Percentiles rank a stretch among this genome's conserved stretches.
Conservation (phyloP, 2,113 vertebrate species). For the Melanerpes aurifrons region DNA sequence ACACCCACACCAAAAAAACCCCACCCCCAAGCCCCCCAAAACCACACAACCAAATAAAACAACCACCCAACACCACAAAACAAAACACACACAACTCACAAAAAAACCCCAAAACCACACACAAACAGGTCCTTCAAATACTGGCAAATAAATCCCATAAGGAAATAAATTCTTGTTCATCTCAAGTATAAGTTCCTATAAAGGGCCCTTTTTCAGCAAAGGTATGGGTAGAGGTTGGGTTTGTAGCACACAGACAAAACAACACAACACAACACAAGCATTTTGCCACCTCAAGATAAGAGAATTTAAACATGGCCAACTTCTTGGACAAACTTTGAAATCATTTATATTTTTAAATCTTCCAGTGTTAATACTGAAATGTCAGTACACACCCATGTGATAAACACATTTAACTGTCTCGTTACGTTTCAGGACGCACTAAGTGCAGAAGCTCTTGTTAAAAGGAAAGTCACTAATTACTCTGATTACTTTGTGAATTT, state of each 20-base stretch:
- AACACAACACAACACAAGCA: not conserved
- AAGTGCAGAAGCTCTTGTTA: not conserved
- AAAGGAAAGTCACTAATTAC: not conserved
- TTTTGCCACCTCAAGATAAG: not conserved
- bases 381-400: not conserved
- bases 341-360: not conserved
- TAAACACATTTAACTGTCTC: not conserved
- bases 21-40: too few relatives aligned
- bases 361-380: not conserved
- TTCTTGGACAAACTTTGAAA: not conserved
- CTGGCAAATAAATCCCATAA: not conserved
- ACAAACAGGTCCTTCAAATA: not conserved
- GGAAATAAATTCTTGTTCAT: not conserved
- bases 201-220: not conserved
- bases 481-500: not conserved
- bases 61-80: too few relatives aligned
- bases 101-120: not conserved
- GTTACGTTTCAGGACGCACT: not conserved
- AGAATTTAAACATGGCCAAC: not conserved
- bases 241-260: not conserved
- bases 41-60: too few relatives aligned
- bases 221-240: not conserved
- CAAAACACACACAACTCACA: not conserved
- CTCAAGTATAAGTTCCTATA: not conserved
- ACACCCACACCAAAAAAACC: not conserved